phyloP scores from a whole-genome alignment of 2,797 vertebrate genomes.

The Neosilurus hyrtlii region DNA sequence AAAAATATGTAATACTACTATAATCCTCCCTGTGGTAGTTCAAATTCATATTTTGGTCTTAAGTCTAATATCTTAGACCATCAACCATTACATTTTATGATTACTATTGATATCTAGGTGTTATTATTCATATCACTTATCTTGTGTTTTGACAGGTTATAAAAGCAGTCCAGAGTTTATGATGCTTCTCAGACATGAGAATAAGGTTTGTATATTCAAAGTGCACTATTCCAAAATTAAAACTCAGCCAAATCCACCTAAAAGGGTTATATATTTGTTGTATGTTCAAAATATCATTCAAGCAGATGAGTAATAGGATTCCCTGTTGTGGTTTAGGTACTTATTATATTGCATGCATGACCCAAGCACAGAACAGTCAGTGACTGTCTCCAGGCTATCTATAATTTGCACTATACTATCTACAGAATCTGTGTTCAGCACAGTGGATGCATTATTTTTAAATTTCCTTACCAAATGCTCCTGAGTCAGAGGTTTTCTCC shows the following conservation, averaged over 20 bases:
- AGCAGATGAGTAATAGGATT: conserved; percentile 28
- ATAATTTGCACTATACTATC: conserved; percentile 75
- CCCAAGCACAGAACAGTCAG: conserved; percentile 71
- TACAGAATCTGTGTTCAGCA: conserved; percentile 68
- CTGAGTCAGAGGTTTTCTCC: conserved; percentile 87
- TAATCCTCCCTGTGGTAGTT: not conserved
- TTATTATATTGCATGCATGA: conserved; percentile 72
- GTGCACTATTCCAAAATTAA: not conserved
- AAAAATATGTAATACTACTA: not conserved
- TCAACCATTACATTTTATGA: not conserved
- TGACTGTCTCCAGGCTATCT: conserved; percentile 75
- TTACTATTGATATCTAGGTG: not conserved
- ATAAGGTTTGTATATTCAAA: no score
- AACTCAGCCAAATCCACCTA: not conserved
- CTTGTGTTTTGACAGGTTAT: not conserved
- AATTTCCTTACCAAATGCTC: conserved; percentile 84
- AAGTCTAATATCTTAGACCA: not conserved
- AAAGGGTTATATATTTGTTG: no score
- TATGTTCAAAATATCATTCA: conserved; percentile 21
- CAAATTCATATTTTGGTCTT: not conserved
- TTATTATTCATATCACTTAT: not conserved
- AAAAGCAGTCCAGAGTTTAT: not conserved
- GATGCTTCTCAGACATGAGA: no score
- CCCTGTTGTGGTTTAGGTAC: conserved; percentile 10
- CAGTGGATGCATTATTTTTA: conserved; percentile 68